Evolutionary conservation across 2,888 invertebrate species (phyloP), one percentile per base, ranked within the genome.

Genomic region (Eupelmus urozonus): DNA sequence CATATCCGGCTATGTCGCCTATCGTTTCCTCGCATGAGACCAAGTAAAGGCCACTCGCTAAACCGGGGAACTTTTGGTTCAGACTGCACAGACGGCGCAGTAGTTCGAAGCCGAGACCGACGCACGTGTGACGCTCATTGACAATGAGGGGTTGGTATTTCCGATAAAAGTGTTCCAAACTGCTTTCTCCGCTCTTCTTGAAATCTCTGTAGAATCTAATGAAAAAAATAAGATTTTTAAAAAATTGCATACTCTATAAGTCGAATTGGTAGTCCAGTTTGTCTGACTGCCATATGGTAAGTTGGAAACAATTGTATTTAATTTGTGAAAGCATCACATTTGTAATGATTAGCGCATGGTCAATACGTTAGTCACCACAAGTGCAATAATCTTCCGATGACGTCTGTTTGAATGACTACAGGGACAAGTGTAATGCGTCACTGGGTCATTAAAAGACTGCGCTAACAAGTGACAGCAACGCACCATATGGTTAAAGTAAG

Each of bases 11-110:
- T 49, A 91, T 86, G 75, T 90, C 89, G 77, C 90, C 90, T 79
- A 91, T 90, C 42, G 90, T 90, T 90, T 97, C 97, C 91, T 97
- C 97, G 87, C 97, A 97, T 16, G 97, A 97, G 66, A 95, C 94
- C 84, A 97, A 91, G 86, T 93, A 95, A 78, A 95, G 90, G 85
- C 93, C 92, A 77, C 92, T 91, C 49, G 92, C 92, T 84, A 96
- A 91, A 66, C 94, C 93, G 5, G 94, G 93, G 85, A 93, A 94
- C 88, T 93, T 92, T 86, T 93, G 91, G 81, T 94, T 93, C 42
- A 79, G 53, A 62, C 65, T 40, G 66, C 80, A 71, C 1, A 80
- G 18, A 69, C 94, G 92, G 81, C 92, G 91, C 87, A 96, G 92
- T 83, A 97, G 91, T 90, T 96, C 96, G 85, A 96, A 92, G 82